Conservation (phyloP, 2,797 vertebrate species). For the Cephalopachus bancanus region DNA sequence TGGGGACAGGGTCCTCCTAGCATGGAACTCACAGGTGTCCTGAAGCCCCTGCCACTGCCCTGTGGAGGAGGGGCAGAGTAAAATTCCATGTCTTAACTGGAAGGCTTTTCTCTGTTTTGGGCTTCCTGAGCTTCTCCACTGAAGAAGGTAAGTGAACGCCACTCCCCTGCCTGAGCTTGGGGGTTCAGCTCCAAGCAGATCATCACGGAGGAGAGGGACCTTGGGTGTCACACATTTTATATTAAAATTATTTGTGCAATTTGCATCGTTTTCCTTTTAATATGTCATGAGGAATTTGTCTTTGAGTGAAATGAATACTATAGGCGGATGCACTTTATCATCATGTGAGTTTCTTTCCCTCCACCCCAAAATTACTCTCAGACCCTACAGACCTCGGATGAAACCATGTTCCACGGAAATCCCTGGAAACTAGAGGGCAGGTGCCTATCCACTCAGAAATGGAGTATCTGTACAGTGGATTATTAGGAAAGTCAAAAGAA, state of each 20-base stretch:
- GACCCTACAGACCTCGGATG: too few relatives aligned
- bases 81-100: not conserved
- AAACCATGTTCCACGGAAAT: not conserved
- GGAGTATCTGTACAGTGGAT: accelerated
- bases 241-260: not conserved
- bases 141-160: not conserved
- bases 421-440: not conserved
- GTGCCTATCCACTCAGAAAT: not conserved
- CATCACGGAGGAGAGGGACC: not conserved
- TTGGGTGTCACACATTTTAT: not conserved
- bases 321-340: too few relatives aligned
- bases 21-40: too few relatives aligned
- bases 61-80: too few relatives aligned
- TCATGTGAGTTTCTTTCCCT: accelerated
- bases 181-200: not conserved
- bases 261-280: not conserved
- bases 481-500: not conserved
- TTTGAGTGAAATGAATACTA: not conserved
- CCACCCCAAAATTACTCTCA: not conserved
- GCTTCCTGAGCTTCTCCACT: not conserved
- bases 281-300: not conserved
- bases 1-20: not conserved
- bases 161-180: not conserved
- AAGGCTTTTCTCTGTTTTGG: not conserved
- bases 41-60: not conserved